phyloP scores from a whole-genome alignment of 1,140 invertebrate genomes.

The Achatina immaculata region DNA sequence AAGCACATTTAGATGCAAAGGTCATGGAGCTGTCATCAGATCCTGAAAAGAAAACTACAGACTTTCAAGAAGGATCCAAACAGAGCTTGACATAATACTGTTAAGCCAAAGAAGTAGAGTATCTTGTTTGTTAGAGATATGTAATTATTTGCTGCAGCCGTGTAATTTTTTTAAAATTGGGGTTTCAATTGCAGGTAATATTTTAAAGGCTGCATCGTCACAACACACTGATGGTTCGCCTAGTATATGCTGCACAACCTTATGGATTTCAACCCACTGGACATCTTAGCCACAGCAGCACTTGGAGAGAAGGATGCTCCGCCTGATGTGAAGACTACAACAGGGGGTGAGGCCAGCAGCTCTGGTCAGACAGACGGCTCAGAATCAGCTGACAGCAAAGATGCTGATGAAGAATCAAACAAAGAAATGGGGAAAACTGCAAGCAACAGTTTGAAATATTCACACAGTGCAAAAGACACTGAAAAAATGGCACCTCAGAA shows the following conservation, averaged over 20 bases:
- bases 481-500: constrained; percentile 37
- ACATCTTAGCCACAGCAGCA: constrained; percentile 63
- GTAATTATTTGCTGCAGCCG: too few relatives aligned
- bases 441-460: constrained; percentile 25
- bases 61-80: too few relatives aligned
- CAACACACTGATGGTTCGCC: constrained; percentile 24
- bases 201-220: constrained; percentile 3
- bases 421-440: constrained; percentile 12
- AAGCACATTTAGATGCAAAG: too few relatives aligned
- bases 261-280: constrained; percentile 65
- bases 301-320: constrained; percentile 41
- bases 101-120: too few relatives aligned
- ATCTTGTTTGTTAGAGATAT: too few relatives aligned
- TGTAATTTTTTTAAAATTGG: too few relatives aligned
- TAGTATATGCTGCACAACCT: constrained; percentile 14
- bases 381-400: constrained; percentile 24
- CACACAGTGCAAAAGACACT: not conserved
- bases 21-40: too few relatives aligned
- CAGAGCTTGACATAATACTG: too few relatives aligned
- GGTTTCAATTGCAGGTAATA: not conserved
- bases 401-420: constrained; percentile 21
- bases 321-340: constrained; percentile 12
- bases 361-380: not conserved
- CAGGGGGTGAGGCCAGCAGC: not conserved
- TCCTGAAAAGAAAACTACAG: too few relatives aligned